Base-by-base conservation (phyloP, 2,113 vertebrate species). In the Halcyon senegalensis region DNA sequence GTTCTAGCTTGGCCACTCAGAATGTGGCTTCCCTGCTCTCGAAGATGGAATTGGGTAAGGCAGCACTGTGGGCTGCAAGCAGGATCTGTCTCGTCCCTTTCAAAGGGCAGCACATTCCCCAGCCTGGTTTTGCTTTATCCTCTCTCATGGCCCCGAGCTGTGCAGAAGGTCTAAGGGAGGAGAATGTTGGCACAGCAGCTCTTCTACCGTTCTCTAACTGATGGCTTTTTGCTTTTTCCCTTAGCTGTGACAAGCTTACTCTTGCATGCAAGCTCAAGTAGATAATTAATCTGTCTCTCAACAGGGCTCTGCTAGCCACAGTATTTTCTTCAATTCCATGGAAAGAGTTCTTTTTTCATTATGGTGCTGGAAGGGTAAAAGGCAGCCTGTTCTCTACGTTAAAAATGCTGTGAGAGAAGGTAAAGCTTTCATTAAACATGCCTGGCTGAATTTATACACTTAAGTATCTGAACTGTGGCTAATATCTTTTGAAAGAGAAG, bases 361-460 rank as follows among this genome's bases (percentile, higher is more conserved):
- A 67, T 79, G 64, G 67, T 87, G 58, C 51, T 74, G 59, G 86
- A 90, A 90, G 37, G 55, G 53, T 92, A 64, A 95, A 95, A 96
- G 59, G 24, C 64, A 95, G 66, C 59, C 76, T 86, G 75, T 76
- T 91, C 76, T 84, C 56, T 87, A 4, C 50, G 69, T 73, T 25
- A 81, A 80, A 94, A 93, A 86, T 73, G 51, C 77, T 16, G 5
- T 48, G 78, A 69, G 70, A 70, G 83, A 84, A 93, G 70, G 66
- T 94, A 95, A 90, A 83, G 35, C 66, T 90, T 95, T 95, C 59
- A 88, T 95, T 94, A 89, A 87, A 84, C n/a, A 39, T 83, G 90
- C 82, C 89, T 94, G 67, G 55, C 67, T 95, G 92, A 86, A 76
- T 87, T 90, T 89, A 41, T 75, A 72, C 44, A n/a, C 48, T 68